Conservation (phyloP, 2,888 invertebrate species). For the Eupithecia centaureata region DNA sequence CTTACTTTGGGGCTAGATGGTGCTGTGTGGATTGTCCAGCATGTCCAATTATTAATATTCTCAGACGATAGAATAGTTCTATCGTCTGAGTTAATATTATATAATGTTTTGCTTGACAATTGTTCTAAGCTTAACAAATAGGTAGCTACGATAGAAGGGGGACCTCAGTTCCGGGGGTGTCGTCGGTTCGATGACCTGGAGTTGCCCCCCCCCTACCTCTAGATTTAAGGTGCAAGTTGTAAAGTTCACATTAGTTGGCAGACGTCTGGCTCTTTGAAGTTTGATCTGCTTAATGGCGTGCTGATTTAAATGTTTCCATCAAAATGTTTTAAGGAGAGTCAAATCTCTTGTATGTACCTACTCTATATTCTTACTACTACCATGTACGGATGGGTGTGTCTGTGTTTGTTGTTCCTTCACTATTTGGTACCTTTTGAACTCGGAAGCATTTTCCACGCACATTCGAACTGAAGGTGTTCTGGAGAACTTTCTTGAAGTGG, state of each 20-base stretch:
- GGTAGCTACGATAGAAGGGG: background rate
- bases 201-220: constrained; percentile 55
- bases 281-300: constrained; percentile 18
- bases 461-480: background rate
- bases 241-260: constrained; percentile 29
- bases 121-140: background rate
- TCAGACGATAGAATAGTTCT: too few species aligned
- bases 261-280: constrained; percentile 29
- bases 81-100: too few species aligned
- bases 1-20: too few species aligned
- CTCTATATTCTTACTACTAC: background rate
- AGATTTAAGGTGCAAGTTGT: constrained; percentile 50
- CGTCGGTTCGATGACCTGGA: constrained; percentile 55
- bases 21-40: too few species aligned
- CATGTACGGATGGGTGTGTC: background rate
- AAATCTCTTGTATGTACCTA: background rate
- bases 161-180: constrained; percentile 15
- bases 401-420: background rate
- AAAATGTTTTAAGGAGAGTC: background rate
- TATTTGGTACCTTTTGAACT: background rate
- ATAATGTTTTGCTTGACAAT: background rate
- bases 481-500: background rate
- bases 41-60: too few species aligned
- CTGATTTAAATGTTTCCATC: constrained; percentile 14
- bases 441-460: background rate